phyloP scores from a whole-genome alignment of 2,113 vertebrate species.

The Colaptes auratus region DNA sequence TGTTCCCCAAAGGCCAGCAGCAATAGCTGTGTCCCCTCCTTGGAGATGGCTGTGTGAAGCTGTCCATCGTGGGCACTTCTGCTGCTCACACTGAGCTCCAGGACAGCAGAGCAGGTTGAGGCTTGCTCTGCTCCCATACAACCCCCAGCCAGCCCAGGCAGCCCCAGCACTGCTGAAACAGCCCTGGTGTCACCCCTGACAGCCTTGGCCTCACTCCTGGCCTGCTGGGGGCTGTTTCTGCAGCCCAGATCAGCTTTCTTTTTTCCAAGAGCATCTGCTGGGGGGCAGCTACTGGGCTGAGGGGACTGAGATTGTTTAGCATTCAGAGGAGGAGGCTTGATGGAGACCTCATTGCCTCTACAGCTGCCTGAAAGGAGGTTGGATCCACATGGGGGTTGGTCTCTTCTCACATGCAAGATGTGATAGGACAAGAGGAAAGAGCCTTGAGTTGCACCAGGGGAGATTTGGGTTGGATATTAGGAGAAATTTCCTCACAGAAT shows the following conservation, averaged over 20 bases:
- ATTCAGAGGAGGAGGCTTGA: no score
- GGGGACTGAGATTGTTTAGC: no score
- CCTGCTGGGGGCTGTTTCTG: neutral
- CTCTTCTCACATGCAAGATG: no score
- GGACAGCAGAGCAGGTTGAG: neutral
- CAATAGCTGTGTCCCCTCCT: neutral
- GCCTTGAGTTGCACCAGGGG: no score
- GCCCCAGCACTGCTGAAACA: fast-evolving
- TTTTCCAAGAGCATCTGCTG: neutral
- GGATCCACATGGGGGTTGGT: no score
- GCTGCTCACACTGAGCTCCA: neutral
- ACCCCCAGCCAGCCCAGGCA: neutral
- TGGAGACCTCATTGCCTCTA: no score
- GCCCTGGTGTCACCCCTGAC: fast-evolving
- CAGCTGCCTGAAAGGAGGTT: no score
- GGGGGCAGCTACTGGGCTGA: neutral
- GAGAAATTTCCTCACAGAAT: no score
- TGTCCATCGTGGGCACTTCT: neutral
- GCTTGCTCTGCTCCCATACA: neutral
- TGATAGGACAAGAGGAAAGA: no score
- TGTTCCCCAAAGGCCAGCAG: neutral
- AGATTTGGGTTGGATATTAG: no score
- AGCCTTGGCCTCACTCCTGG: neutral
- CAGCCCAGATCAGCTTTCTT: neutral
- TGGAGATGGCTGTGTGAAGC: neutral